Percentiles rank a stretch among this genome's conserved stretches.
Conservation (phyloP, 1,140 invertebrate genomes). For the Pristionchus pacificus region DNA sequence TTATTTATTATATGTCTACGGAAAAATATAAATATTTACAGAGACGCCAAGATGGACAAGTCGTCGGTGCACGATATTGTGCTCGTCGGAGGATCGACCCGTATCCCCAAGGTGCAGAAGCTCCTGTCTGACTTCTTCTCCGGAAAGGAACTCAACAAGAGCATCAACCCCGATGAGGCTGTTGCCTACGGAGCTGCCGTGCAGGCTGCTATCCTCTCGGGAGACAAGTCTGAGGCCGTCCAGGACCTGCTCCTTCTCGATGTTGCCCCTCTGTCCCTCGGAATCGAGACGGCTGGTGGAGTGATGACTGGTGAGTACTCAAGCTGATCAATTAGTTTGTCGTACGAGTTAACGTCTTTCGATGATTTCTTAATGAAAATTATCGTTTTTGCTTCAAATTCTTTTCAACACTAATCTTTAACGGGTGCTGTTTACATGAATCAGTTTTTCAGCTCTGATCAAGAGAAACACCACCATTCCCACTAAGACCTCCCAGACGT, state of each 20-base stretch:
- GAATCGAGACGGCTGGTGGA: slow-evolving; percentile 94
- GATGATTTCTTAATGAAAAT: no score
- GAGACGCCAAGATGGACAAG: slow-evolving; percentile 91
- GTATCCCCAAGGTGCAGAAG: slow-evolving; percentile 96
- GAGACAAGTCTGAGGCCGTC: slow-evolving; percentile 86
- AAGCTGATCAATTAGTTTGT: no score
- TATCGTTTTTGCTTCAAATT: no score
- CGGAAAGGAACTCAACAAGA: slow-evolving; percentile 92
- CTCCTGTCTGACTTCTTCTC: slow-evolving; percentile 71
- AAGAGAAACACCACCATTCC: slow-evolving; percentile 87
- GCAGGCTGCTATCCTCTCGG: slow-evolving; percentile 73
- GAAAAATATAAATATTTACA: slow-evolving; percentile 36
- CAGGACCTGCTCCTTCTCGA: slow-evolving; percentile 86
- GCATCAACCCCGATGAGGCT: slow-evolving; percentile 63
- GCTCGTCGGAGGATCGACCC: slow-evolving; percentile 92
- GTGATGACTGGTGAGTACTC: slow-evolving; percentile 95
- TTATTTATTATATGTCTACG: neutral
- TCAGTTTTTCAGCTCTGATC: no score
- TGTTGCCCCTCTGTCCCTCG: slow-evolving; percentile 86
- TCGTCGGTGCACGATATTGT: slow-evolving; percentile 88
- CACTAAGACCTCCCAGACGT: slow-evolving; percentile 89
- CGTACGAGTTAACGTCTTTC: no score
- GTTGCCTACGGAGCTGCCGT: slow-evolving; percentile 60
- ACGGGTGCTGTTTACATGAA: no score
- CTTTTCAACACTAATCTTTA: no score